Conservation (phyloP, 2,797 vertebrate genomes). For the Oreochromis mossambicus region DNA sequence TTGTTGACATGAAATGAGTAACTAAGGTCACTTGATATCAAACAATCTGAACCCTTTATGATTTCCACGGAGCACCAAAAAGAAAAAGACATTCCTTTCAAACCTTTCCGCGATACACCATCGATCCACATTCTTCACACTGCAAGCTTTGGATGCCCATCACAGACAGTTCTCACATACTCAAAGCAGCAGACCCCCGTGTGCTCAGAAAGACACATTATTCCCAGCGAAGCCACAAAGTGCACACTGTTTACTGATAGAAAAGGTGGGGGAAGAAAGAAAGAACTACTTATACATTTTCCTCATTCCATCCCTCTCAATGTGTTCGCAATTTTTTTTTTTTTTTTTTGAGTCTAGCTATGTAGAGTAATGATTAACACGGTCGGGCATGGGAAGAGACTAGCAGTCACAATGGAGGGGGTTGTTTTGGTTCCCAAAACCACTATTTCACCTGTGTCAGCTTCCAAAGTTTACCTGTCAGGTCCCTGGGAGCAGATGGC, state of each 20-base stretch:
- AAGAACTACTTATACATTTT: conserved; percentile 64
- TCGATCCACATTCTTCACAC: conserved; percentile 60
- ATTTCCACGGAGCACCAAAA: neutral
- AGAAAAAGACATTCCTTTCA: conserved; percentile 28
- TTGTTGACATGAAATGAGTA: conserved; percentile 10
- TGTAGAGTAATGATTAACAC: conserved; percentile 86
- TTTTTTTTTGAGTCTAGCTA: conserved; percentile 48
- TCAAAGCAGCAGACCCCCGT: conserved; percentile 18
- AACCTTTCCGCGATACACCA: conserved; percentile 13
- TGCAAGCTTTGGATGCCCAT: neutral
- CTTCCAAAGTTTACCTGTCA: conserved; percentile 66
- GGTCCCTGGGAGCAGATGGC: conserved; percentile 62
- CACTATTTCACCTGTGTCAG: conserved; percentile 49
- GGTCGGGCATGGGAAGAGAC: conserved; percentile 78
- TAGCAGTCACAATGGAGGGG: conserved; percentile 76
- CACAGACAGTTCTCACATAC: conserved; percentile 57
- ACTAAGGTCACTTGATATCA: conserved; percentile 22
- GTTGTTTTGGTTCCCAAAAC: conserved; percentile 72
- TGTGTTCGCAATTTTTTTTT: conserved; percentile 4
- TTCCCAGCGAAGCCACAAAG: conserved; percentile 53
- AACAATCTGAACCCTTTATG: conserved; percentile 6
- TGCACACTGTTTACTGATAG: conserved; percentile 60
- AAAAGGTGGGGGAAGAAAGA: conserved; percentile 1
- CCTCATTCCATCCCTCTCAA: conserved; percentile 73
- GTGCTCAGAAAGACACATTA: conserved; percentile 34